phyloP scores from a whole-genome alignment of 2,113 vertebrate species.

The Lampris incognitus region DNA sequence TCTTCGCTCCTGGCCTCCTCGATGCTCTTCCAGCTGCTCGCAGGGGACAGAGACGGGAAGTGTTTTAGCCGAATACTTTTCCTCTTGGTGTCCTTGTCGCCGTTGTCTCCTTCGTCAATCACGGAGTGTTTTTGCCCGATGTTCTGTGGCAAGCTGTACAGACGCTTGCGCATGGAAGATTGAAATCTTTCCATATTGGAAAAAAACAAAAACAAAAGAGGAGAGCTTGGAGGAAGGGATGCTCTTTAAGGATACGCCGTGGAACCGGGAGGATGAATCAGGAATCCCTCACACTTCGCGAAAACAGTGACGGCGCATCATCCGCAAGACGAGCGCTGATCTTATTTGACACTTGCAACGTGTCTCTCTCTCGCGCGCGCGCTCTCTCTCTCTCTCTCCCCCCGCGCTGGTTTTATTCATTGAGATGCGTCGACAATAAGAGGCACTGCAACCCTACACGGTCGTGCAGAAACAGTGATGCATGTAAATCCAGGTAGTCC shows the following conservation, averaged over 20 bases:
- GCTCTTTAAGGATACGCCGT: slow-evolving; percentile 47
- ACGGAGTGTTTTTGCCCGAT: slow-evolving; percentile 89
- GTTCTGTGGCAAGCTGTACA: slow-evolving; percentile 97
- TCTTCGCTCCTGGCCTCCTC: slow-evolving; percentile 79
- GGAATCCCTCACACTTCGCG: slow-evolving; percentile 56
- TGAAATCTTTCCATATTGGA: slow-evolving; percentile 91
- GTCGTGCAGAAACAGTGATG: slow-evolving; percentile 28
- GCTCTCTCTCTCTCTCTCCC: too few species aligned
- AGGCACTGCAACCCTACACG: slow-evolving; percentile 52
- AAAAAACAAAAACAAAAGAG: slow-evolving; percentile 17
- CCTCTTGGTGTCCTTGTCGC: slow-evolving; percentile 89
- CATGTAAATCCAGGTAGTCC: slow-evolving; percentile 64
- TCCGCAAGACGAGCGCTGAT: slow-evolving; percentile 72
- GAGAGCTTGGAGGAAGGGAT: background rate
- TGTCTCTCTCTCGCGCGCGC: slow-evolving; percentile 52
- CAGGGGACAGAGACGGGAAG: slow-evolving; percentile 84
- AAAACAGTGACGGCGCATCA: slow-evolving; percentile 69
- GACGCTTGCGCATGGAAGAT: slow-evolving; percentile 96
- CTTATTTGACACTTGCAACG: slow-evolving; percentile 70
- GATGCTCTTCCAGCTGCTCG: slow-evolving; percentile 79
- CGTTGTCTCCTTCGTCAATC: slow-evolving; percentile 87
- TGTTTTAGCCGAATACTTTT: slow-evolving; percentile 94
- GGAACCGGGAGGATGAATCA: slow-evolving; percentile 56
- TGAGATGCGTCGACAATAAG: slow-evolving; percentile 63
- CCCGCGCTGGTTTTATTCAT: slow-evolving; percentile 52